Percentiles rank a stretch among this genome's conserved stretches.
Conservation (phyloP, 2,797 vertebrate species). For the Telmatherina bonti region DNA sequence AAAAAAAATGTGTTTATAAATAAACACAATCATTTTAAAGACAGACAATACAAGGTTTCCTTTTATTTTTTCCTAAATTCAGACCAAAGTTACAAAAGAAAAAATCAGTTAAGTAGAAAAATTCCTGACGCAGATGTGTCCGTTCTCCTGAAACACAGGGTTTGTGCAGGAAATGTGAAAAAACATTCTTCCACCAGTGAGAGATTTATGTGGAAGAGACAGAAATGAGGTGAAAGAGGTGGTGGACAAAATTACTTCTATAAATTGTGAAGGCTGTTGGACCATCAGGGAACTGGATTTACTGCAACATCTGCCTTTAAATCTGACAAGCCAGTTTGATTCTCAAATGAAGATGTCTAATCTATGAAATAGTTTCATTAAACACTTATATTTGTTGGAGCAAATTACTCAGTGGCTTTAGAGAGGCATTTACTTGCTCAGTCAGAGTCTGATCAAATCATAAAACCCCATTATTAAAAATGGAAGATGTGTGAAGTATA, state of each 20-base stretch:
- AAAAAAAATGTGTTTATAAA: background rate
- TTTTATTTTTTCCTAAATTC: too few relatives aligned
- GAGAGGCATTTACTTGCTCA: slow-evolving; percentile 5
- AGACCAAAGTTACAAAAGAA: too few relatives aligned
- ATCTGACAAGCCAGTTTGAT: slow-evolving; percentile 32
- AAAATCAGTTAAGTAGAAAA: too few relatives aligned
- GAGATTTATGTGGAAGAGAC: slow-evolving; percentile 28
- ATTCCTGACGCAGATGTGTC: too few relatives aligned
- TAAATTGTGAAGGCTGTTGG: slow-evolving; percentile 4
- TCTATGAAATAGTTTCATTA: slow-evolving; percentile 33
- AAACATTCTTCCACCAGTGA: slow-evolving; percentile 1
- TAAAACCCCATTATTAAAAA: background rate
- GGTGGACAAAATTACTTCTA: slow-evolving; percentile 30
- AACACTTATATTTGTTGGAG: slow-evolving; percentile 25
- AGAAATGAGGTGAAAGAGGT: slow-evolving; percentile 24
- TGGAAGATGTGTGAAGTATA: background rate
- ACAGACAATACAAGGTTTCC: background rate
- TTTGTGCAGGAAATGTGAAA: slow-evolving; percentile 9
- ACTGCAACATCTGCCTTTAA: slow-evolving; percentile 20
- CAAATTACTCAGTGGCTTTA: slow-evolving; percentile 1
- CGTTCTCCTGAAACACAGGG: slow-evolving; percentile 1
- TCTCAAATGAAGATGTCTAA: slow-evolving; percentile 23
- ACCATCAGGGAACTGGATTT: slow-evolving; percentile 21
- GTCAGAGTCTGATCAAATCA: background rate
- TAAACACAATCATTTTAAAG: background rate